phyloP scores from a whole-genome alignment of 2,113 vertebrate genomes.

The Balaeniceps rex region DNA sequence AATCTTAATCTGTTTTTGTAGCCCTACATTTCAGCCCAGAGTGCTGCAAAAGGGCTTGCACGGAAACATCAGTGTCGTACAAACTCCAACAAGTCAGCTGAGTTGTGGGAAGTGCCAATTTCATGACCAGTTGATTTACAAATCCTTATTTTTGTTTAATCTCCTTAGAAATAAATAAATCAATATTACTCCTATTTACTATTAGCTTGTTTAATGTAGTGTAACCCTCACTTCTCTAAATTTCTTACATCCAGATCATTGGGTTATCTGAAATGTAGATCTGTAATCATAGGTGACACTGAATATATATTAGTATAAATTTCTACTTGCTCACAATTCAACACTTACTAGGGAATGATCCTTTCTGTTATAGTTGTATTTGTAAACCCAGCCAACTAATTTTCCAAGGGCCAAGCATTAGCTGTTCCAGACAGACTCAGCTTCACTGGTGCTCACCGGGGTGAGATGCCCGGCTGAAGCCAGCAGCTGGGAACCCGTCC shows the following conservation, averaged over 20 bases:
- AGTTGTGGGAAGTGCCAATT: background rate
- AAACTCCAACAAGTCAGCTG: background rate
- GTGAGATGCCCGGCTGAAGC: background rate
- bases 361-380: background rate
- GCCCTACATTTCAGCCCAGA: background rate
- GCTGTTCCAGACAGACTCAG: background rate
- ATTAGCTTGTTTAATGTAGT: background rate
- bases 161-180: background rate
- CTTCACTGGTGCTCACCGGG: background rate
- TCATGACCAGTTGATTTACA: background rate
- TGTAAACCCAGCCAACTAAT: background rate
- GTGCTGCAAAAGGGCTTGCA: background rate
- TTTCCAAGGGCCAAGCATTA: background rate
- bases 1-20: background rate
- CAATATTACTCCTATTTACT: background rate
- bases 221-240: background rate
- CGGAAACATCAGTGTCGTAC: background rate
- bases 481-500: background rate
- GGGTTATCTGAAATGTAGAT: background rate
- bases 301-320: background rate
- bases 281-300: background rate
- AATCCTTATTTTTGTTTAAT: background rate
- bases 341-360: background rate
- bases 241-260: background rate
- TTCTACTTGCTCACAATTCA: background rate